Percentiles rank a stretch among this genome's conserved stretches.
phyloP scores from a whole-genome alignment of 2,113 vertebrate genomes.

The Cygnus buccinator region DNA sequence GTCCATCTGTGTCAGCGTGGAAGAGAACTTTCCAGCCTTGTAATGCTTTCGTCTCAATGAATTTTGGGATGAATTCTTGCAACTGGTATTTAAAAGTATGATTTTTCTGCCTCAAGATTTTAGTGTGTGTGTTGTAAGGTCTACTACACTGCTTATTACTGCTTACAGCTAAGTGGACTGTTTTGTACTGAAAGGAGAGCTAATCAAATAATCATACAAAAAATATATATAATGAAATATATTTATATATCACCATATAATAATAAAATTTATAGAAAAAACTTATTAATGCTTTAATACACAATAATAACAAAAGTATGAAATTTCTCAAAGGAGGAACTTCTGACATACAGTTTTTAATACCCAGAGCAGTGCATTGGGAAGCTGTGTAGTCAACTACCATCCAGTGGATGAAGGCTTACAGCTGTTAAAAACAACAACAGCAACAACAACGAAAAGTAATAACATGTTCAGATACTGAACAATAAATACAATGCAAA shows the following conservation, averaged over 20 bases:
- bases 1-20: background rate
- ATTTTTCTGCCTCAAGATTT: background rate
- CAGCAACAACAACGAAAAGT: no score
- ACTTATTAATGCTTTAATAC: background rate
- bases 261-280: background rate
- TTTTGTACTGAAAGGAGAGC: background rate
- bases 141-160: background rate
- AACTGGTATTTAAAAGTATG: background rate
- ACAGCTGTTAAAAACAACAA: background rate
- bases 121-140: background rate
- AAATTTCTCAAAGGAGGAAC: background rate
- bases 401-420: background rate
- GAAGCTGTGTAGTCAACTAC: background rate
- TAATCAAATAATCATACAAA: background rate
- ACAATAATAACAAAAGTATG: background rate
- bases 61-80: background rate
- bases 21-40: background rate
- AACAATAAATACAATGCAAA: background rate
- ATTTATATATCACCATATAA: background rate
- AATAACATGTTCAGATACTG: background rate
- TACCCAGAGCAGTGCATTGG: background rate
- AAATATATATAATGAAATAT: background rate
- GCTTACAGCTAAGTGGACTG: background rate
- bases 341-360: background rate
- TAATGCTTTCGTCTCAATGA: background rate